phyloP scores from a whole-genome alignment of 2,113 vertebrate species.

The Forbesichthys papilliferus region DNA sequence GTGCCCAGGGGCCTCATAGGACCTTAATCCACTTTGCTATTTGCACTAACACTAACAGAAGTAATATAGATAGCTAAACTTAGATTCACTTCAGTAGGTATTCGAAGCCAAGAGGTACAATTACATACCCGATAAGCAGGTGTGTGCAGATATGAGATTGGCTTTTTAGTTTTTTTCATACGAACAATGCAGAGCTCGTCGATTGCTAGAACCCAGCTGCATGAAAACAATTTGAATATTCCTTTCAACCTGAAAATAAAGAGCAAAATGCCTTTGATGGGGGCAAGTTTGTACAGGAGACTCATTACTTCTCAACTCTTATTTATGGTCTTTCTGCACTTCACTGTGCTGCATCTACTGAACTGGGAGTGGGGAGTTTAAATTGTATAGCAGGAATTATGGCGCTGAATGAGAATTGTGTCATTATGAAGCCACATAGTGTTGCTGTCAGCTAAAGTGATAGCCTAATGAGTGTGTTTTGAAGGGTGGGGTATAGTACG shows the following conservation, averaged over 20 bases:
- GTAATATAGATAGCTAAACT: too few species aligned
- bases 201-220: slow-evolving; percentile 40
- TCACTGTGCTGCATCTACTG: slow-evolving; percentile 35
- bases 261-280: slow-evolving; percentile 51
- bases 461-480: slow-evolving; percentile 39
- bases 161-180: slow-evolving; percentile 27
- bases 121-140: slow-evolving; percentile 23
- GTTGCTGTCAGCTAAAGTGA: slow-evolving; percentile 32
- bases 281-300: slow-evolving; percentile 60
- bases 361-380: slow-evolving; percentile 34
- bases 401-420: slow-evolving; percentile 62
- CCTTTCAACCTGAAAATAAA: slow-evolving; percentile 66
- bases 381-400: slow-evolving; percentile 50
- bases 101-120: slow-evolving; percentile 27
- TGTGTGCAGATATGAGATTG: slow-evolving; percentile 19
- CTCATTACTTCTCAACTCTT: slow-evolving; percentile 32
- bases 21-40: too few species aligned
- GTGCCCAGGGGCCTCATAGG: too few species aligned
- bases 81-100: slow-evolving; percentile 25
- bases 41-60: too few species aligned
- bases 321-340: slow-evolving; percentile 53
- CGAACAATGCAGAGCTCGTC: slow-evolving; percentile 34
- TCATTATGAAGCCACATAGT: slow-evolving; percentile 64
- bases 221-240: slow-evolving; percentile 41
- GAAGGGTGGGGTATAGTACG: slow-evolving; percentile 31